Conservation (phyloP, 2,888 invertebrate species). For the Amitus sp. region DNA sequence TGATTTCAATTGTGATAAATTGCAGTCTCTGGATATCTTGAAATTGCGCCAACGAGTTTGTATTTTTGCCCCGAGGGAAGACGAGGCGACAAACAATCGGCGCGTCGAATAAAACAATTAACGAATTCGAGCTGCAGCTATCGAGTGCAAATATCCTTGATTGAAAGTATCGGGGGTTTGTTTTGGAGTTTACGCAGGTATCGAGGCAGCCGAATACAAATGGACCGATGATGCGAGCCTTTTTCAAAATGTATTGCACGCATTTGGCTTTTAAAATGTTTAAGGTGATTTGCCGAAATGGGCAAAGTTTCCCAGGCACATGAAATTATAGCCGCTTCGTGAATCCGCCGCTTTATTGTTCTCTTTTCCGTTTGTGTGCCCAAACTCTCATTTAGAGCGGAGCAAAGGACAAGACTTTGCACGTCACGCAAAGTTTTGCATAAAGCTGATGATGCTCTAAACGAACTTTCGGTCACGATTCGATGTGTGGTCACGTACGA, state of each 20-base stretch:
- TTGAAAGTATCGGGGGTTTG: too few relatives aligned
- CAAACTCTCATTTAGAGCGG: slow-evolving; percentile 25
- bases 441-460: slow-evolving; percentile 25
- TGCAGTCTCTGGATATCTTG: slow-evolving; percentile 11
- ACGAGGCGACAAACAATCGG: too few relatives aligned
- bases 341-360: slow-evolving; percentile 31
- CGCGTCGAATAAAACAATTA: too few relatives aligned
- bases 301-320: slow-evolving; percentile 35
- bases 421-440: slow-evolving; percentile 29
- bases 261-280: slow-evolving; percentile 31
- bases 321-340: slow-evolving; percentile 34
- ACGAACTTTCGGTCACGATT: slow-evolving; percentile 23
- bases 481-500: slow-evolving; percentile 36
- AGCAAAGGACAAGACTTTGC: slow-evolving; percentile 24
- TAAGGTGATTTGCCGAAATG: slow-evolving; percentile 31
- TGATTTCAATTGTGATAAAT: slow-evolving; percentile 34
- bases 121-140: too few relatives aligned
- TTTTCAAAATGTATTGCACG: slow-evolving; percentile 14
- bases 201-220: background rate
- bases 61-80: background rate
- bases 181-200: too few relatives aligned
- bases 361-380: slow-evolving; percentile 33
- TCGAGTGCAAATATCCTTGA: too few relatives aligned
- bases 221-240: background rate
- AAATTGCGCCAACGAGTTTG: background rate